Evolutionary conservation across 1,140 invertebrate species (phyloP).

Genomic region (Argopecten irradians): DNA sequence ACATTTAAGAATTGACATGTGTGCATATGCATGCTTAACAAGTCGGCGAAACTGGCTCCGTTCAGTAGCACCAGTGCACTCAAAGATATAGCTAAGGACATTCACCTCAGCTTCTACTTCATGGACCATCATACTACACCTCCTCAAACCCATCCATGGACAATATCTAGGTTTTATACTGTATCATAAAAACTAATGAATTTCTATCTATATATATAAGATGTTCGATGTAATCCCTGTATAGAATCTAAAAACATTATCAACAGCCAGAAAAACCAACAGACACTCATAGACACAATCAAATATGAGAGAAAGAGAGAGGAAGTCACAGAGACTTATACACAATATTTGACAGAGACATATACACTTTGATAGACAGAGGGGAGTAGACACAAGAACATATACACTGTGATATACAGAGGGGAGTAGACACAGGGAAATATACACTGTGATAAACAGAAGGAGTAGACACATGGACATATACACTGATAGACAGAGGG

Average conservation of each 20-base stretch:
- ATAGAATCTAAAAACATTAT: too few species aligned
- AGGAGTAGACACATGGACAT: background rate
- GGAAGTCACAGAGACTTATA: background rate
- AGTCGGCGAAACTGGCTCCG: background rate
- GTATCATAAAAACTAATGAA: too few species aligned
- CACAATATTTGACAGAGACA: background rate
- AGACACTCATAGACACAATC: too few species aligned
- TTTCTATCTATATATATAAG: too few species aligned
- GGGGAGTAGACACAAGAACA: background rate
- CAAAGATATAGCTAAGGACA: background rate
- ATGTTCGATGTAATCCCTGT: too few species aligned
- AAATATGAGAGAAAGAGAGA: background rate
- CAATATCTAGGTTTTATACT: too few species aligned
- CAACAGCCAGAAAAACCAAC: too few species aligned
- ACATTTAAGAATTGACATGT: background rate
- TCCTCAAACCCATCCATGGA: too few species aligned
- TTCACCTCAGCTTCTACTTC: background rate
- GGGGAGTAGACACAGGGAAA: background rate
- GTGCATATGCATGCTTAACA: slow-evolving; percentile 16
- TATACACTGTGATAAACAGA: background rate
- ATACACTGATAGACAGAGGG: slow-evolving; percentile 6
- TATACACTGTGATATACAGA: background rate
- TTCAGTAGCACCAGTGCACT: background rate
- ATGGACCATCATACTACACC: too few species aligned
- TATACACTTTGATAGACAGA: background rate